Percentiles rank a stretch among this genome's conserved stretches.
These are phyloP conservation scores for Rhynchomys soricoides DNA, from an alignment of 2,113 vertebrate species.

Conservation along the genomic window DNA sequence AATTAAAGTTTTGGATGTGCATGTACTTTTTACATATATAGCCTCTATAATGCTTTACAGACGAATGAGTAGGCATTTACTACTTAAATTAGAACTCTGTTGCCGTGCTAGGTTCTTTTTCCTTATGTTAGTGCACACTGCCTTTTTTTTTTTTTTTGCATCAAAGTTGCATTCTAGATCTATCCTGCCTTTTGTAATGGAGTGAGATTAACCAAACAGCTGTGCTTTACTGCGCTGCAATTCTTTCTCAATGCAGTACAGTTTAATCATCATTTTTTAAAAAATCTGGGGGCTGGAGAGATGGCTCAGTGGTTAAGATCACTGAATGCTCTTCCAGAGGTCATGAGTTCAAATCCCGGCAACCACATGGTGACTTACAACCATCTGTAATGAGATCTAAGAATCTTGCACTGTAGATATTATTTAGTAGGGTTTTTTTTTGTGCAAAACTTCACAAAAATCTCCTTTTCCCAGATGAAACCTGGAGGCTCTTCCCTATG, in stretches of 20 bases:
- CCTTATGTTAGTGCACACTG: conserved; percentile 56
- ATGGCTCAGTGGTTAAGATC: too few species aligned
- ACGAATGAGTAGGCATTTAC: conserved; percentile 77
- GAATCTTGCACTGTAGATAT: conserved; percentile 53
- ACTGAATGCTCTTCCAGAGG: too few species aligned
- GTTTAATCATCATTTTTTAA: conserved; percentile 65
- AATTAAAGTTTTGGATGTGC: conserved; percentile 72
- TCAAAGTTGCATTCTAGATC: conserved; percentile 68
- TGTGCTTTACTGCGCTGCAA: conserved; percentile 69
- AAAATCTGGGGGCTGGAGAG: too few species aligned
- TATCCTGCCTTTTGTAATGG: conserved; percentile 67
- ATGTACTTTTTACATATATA: conserved; percentile 70
- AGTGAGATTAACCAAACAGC: conserved; percentile 74
- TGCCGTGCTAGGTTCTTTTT: conserved; percentile 70
- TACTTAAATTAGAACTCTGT: conserved; percentile 78
- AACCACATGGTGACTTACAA: too few species aligned
- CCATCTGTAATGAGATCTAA: too few species aligned
- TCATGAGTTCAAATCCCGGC: too few species aligned
- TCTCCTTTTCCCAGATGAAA: not conserved
- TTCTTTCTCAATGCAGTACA: conserved; percentile 59
- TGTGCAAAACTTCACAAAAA: conserved; percentile 50
- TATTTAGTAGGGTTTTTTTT: conserved; percentile 57
- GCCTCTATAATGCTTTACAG: conserved; percentile 68
- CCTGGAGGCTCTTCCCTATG: not conserved
- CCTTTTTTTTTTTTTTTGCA: conserved; percentile 42